These are phyloP conservation scores for Anas georgica DNA, from an alignment of 2,797 vertebrate genomes.

Conservation along the genomic window DNA sequence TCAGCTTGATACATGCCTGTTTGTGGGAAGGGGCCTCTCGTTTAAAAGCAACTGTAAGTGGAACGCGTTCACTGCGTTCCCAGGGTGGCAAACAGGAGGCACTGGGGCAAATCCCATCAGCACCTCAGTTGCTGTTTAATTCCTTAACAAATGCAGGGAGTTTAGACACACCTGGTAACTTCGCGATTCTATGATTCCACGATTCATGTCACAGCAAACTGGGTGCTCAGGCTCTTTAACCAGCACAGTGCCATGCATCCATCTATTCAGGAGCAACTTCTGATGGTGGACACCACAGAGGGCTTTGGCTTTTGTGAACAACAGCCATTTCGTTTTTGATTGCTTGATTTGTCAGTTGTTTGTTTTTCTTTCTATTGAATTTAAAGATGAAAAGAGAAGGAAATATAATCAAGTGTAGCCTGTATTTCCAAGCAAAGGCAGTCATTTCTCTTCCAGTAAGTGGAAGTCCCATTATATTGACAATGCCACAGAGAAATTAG, in stretches of 20 bases:
- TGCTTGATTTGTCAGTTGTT: background rate
- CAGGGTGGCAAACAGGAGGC: background rate
- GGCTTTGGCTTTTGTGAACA: background rate
- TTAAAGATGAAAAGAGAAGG: background rate
- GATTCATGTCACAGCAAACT: background rate
- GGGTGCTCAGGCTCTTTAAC: background rate
- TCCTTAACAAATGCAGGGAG: conserved; percentile 3
- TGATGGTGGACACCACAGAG: background rate
- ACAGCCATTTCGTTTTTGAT: background rate
- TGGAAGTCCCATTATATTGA: conserved; percentile 12
- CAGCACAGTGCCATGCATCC: background rate
- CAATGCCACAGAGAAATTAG: conserved; percentile 30
- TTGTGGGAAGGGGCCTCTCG: background rate
- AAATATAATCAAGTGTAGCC: background rate
- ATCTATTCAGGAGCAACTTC: background rate
- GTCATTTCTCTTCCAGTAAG: conserved; percentile 28
- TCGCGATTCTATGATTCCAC: background rate
- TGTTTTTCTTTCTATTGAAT: background rate
- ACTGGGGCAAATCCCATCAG: background rate
- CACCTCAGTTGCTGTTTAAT: background rate
- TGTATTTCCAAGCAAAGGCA: conserved; percentile 15
- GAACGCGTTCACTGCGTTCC: background rate
- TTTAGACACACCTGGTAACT: background rate
- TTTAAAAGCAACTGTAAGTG: background rate
- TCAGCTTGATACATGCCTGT: conserved; percentile 28